Percentiles rank a stretch among this genome's conserved stretches.
These are phyloP conservation scores for Drosophila barbarae DNA, from an alignment of 2,888 invertebrate species.

Conservation along the genomic window DNA sequence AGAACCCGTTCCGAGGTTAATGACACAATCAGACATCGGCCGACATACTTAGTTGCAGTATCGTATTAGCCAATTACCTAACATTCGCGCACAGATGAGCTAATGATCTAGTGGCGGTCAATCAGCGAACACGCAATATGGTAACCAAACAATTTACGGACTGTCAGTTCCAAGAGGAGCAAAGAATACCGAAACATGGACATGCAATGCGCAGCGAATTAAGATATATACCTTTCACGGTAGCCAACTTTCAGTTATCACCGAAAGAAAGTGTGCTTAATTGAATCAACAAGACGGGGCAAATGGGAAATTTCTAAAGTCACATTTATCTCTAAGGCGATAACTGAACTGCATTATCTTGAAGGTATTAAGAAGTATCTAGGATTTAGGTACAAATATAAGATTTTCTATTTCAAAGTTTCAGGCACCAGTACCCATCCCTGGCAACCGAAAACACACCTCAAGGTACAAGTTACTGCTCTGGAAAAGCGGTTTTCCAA, in stretches of 20 bases:
- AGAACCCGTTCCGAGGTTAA: conserved; percentile 45
- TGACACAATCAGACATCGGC: conserved; percentile 26
- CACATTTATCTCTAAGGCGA: neutral
- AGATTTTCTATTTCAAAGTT: neutral
- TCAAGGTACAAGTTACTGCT: conserved; percentile 7
- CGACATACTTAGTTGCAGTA: conserved; percentile 31
- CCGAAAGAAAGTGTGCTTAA: conserved; percentile 37
- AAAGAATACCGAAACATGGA: conserved; percentile 18
- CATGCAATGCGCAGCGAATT: conserved; percentile 20
- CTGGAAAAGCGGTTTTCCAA: conserved; percentile 28
- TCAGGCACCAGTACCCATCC: conserved; percentile 4
- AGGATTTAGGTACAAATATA: too few relatives aligned
- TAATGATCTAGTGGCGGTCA: conserved; percentile 30
- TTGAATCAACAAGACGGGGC: conserved; percentile 26
- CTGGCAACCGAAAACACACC: conserved; percentile 20
- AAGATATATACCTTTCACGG: conserved; percentile 11
- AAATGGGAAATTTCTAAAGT: conserved; percentile 6
- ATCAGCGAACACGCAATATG: conserved; percentile 21
- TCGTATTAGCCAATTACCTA: conserved; percentile 30
- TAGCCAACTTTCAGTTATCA: conserved; percentile 17
- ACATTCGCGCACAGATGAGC: conserved; percentile 22
- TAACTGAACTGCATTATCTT: neutral
- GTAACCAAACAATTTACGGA: conserved; percentile 4
- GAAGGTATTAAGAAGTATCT: neutral
- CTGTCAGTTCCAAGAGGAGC: neutral